Evolutionary conservation across 1,140 invertebrate species (phyloP), one percentile per base, ranked within the genome.

Genomic region (Elysia chlorotica): DNA sequence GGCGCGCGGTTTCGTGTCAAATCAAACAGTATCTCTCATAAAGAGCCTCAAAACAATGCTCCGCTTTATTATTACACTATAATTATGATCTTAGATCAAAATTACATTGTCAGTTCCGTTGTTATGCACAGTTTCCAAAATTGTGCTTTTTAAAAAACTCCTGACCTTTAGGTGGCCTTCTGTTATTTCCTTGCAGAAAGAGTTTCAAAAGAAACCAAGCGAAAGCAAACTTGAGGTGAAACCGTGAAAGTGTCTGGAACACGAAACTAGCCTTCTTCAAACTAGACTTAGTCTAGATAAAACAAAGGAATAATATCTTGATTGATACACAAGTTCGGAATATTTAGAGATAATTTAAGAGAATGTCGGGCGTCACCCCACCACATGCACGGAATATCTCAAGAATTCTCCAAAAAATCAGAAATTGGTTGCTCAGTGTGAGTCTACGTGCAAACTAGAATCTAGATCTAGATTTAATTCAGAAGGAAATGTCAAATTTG

Each of bases 401-500:
- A 10, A 19, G 30, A 4, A 36, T 70, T 1, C 28, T 70, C 17
- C 33, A 70, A 19, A 1, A 2, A 31, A 14, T 70, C 17, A 14
- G 67, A 70, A 59, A 70, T 35, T 70, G 67, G 67, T 23, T 70
- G 21, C 67, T 70, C 25, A 59, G 67, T 56, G 67, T 70, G 59
- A 70, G 67, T 25, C 33, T 19, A 36, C 35, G 21, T 36, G 36
- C 21, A 2, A 65, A 14, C 2, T 2, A 30, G 2, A 19, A 19
- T 61, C 35, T 25, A 28, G 28, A 3, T 31, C 21, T 2, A 30
- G 30, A 28, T 31, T 19, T 2, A 61, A 23, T 31, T 19, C 23
- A 31, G 21, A 28, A 61, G 2, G 25, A 5, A 25, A 31, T n/a
- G 25, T 17, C 2, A 31, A 2, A 25, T 17, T 19, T 30, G 41